Base-by-base conservation (phyloP, 2,888 invertebrate species). In the Drosophila subsilvestris region DNA sequence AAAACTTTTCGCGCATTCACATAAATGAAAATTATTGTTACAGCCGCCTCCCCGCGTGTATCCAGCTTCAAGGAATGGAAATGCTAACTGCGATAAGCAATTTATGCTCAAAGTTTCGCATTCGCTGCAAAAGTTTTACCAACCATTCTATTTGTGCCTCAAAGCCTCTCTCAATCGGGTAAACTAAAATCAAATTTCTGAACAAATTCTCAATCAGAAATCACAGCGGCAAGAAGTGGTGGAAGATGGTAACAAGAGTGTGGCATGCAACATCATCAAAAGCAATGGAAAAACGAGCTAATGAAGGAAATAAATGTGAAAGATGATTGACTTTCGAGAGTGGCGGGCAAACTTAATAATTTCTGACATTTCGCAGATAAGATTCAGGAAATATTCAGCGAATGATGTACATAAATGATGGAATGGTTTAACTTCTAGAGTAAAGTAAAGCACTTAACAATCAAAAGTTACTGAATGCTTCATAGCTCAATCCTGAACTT, bases 141-240 rank as follows among this genome's bases (percentile, higher is more conserved):
- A 69, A 69, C 45, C 58, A 48, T 70, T 68, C 67, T 68, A 29
- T 67, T 59, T 53, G 54, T 47, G 49, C 66, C 60, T 61, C 65
- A 50, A 58, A 85, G 66, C 71, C 32, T 37, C 5, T 37, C 37
- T n/a, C 37, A n/a, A 37, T n/a, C 12, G 14, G 37, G 37, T 48
- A 77, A 81, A 81, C 84, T 81, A 81, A 82, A 82, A 82, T 82
- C 82, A 80, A 70, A 76, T 73, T 73, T 78, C 81, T 75, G 85
- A 68, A 80, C 51, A 78, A 74, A 74, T 73, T 78, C 78, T 60
- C 78, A 71, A 79, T 74, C 79, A 78, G 63, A 60, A 80, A 81
- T 75, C 75, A 76, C 72, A 81, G 81, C 75, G 68, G 70, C 56
- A 71, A 63, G 57, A 62, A 68, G 44, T 54, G 68, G 55, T 56